These are phyloP conservation scores for Saccostrea glomerata DNA, from an alignment of 1,140 invertebrate species.

Conservation along the genomic window DNA sequence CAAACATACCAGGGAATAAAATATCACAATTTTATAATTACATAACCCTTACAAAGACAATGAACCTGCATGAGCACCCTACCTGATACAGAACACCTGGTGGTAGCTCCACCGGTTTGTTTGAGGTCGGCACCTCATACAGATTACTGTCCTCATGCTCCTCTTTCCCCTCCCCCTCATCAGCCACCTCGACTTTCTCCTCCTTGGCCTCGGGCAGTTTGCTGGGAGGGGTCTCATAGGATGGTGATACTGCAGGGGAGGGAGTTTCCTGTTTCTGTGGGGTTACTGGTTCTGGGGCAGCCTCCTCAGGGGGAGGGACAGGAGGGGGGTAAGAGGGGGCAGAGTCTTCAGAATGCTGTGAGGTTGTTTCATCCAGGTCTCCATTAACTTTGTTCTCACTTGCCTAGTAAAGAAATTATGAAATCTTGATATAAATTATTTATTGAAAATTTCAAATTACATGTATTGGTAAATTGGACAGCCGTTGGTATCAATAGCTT, in stretches of 20 bases:
- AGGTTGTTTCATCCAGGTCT: conserved; percentile 29
- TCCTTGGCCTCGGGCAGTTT: not conserved
- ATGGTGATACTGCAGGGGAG: conserved; percentile 10
- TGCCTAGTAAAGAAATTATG: not conserved
- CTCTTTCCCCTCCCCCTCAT: conserved; percentile 45
- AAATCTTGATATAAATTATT: too few relatives aligned
- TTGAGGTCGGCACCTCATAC: conserved; percentile 61
- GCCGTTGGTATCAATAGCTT: too few relatives aligned
- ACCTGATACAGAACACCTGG: conserved; percentile 62
- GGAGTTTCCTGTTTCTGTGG: not conserved
- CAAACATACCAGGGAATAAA: too few relatives aligned
- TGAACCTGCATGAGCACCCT: not conserved
- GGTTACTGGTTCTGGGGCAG: not conserved
- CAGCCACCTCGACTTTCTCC: not conserved
- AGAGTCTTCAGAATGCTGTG: conserved; percentile 22
- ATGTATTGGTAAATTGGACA: too few relatives aligned
- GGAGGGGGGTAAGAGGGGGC: conserved; percentile 53
- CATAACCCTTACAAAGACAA: not conserved
- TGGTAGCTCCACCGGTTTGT: conserved; percentile 60
- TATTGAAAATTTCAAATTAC: too few relatives aligned
- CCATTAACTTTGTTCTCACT: conserved; percentile 55
- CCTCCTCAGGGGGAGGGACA: conserved; percentile 42
- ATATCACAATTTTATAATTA: too few relatives aligned
- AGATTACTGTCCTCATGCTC: conserved; percentile 54
- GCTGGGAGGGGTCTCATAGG: not conserved